Base-by-base conservation (phyloP, 1,140 invertebrate species). In the Ericerus pela region DNA sequence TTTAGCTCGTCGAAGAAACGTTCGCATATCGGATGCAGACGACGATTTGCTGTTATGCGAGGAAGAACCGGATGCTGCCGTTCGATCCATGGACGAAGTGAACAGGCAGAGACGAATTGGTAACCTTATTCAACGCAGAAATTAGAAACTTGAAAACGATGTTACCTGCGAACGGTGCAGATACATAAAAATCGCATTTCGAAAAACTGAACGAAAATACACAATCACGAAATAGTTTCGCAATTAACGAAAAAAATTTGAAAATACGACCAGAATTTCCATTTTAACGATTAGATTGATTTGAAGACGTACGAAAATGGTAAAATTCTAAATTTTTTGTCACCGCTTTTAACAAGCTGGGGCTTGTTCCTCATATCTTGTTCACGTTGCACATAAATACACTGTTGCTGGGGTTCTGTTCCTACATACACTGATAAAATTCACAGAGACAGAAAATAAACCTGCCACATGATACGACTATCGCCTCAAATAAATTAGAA, bases 331-430 rank as follows among this genome's bases (percentile, higher is more conserved):
- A 47, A 18, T 47, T 47, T 47, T 24, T 47, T 24, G 26, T 24
- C n/a, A 18, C 41, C 41, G 41, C 41, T 47, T 47, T 47, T 24
- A 47, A 47, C 41, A 47, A 47, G 41, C 41, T 24, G 41, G 8
- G 41, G 41, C 41, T 47, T 47, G 41, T 47, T 47, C 41, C 16
- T 47, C 20, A 47, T 24, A 47, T 47, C 41, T 47, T 47, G 41
- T 47, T 47, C 41, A 47, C 41, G 41, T 47, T 47, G 41, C 41
- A 47, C 41, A 24, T 47, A n/a, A 18, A 47, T 41, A 47, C 26
- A 24, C 41, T 47, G 41, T 47, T 47, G 41, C 41, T 47, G 41
- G 41, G 41, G 41, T 22, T 47, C 26, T 18, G 10, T 24, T 8
- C 20, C 26, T 47, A 24, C 20, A 47, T 47, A 47, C n/a, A n/a